A percentile compares a stretch with the other conserved stretches of the same genome.
These are phyloP conservation scores for Venustoraphidia nigricollis DNA, from an alignment of 2,888 invertebrate species.

Conservation along the genomic window DNA sequence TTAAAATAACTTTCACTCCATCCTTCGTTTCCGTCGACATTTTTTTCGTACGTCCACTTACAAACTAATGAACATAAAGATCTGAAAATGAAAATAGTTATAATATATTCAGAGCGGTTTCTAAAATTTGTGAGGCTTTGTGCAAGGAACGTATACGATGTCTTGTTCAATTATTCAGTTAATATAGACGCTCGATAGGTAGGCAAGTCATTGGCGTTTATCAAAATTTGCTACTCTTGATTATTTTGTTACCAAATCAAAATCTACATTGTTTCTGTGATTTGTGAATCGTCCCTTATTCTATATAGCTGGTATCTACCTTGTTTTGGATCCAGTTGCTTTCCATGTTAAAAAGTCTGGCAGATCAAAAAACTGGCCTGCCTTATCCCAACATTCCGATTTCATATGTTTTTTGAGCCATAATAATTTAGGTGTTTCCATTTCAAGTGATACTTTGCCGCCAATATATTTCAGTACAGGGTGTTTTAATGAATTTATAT, in stretches of 20 bases:
- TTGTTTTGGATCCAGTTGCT: constrained; percentile 58
- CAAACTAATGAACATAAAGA: constrained; percentile 86
- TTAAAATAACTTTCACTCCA: constrained; percentile 65
- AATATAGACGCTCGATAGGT: no score
- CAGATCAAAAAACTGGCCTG: constrained; percentile 72
- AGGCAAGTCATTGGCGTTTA: no score
- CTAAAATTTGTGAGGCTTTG: no score
- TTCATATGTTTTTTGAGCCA: constrained; percentile 72
- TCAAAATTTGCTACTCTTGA: no score
- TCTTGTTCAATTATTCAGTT: no score
- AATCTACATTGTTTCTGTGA: no score
- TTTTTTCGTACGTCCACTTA: constrained; percentile 82
- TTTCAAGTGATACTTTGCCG: constrained; percentile 87
- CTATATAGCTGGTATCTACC: constrained; percentile 29
- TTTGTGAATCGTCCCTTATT: no score
- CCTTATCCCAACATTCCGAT: constrained; percentile 48
- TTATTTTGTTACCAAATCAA: no score
- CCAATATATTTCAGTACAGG: constrained; percentile 72
- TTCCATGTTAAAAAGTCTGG: constrained; percentile 91
- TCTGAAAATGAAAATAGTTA: constrained; percentile 28
- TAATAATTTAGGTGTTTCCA: constrained; percentile 87
- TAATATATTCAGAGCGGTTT: neutral
- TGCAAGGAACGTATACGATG: no score
- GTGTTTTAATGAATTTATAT: constrained; percentile 64
- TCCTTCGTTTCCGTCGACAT: constrained; percentile 33